Base-by-base conservation (phyloP, 2,888 invertebrate genomes). In the Drosophila recens region DNA sequence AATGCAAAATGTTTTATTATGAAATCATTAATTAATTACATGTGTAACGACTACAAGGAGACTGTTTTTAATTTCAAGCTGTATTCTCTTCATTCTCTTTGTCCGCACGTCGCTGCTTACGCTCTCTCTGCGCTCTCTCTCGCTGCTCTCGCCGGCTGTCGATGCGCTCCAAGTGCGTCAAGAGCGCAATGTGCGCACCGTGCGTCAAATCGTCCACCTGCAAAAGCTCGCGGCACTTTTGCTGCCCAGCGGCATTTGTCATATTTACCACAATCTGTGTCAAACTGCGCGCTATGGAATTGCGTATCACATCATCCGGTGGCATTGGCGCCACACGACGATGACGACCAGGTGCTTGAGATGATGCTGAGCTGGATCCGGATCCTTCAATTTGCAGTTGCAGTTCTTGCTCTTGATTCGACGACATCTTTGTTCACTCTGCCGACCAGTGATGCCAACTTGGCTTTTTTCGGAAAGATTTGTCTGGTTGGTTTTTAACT, bases 231-330 rank as follows among this genome's bases (percentile, higher is more conserved):
- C 77, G 79, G 8, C 86, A 86, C 20, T 67, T 48, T 10, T 70
- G 59, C 33, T 76, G 77, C 15, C 58, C 59, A 1, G 67, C 72
- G n/a, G 17, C 40, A 62, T 75, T 72, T 27, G 43, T 70, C 90
- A 90, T 90, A 43, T 81, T 84, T 5, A 73, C 73, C 53, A 90
- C 27, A 13, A 90, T 78, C 67, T 90, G 84, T 33, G 87, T 79
- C 46, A 90, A 58, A 11, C 68, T 75, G 13, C 77, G 66, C 4
- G 90, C 90, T 33, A 90, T 87, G 2, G 80, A 76, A 20, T 75
- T 80, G 3, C 83, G 83, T 51, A 84, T 65, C 10, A 69, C 13
- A 1, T 88, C 67, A 10, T 78, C 88, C 5, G 88, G 17, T 0
- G 83, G 83, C 72, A 86, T 69, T 1, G 70, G 59, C 3, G 13